Percentiles rank a stretch among this genome's conserved stretches.
Evolutionary conservation across 2,113 vertebrate genomes (phyloP).

Genomic region (Vireo altiloquus): DNA sequence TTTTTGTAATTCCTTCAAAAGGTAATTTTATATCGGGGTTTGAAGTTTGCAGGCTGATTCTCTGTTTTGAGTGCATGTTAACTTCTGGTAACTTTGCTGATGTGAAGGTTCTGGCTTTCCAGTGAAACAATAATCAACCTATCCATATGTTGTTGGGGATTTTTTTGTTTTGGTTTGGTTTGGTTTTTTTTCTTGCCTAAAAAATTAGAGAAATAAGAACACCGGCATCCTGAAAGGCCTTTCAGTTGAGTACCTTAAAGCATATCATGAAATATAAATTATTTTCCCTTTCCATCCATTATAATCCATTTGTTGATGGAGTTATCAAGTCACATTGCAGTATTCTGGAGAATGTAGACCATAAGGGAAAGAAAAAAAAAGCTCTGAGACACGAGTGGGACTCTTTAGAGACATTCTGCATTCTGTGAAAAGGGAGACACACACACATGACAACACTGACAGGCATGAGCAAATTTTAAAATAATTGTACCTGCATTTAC

Average conservation of each 20-base stretch:
- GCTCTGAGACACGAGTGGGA: fast-evolving
- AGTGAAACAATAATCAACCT: not conserved
- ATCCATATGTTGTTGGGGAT: not conserved
- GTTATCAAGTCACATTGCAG: not conserved
- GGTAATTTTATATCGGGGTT: not conserved
- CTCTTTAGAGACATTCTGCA: not conserved
- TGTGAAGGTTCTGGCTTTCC: not conserved
- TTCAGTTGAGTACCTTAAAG: not conserved
- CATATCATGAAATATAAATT: not conserved
- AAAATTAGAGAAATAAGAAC: not conserved
- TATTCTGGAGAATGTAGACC: not conserved
- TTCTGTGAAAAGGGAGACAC: not conserved
- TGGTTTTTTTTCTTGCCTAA: not conserved
- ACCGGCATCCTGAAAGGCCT: not conserved
- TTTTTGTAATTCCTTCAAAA: not conserved
- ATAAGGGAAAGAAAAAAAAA: not conserved
- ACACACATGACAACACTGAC: not conserved
- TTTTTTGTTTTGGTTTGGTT: not conserved
- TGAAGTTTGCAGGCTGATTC: not conserved
- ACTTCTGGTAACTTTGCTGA: not conserved
- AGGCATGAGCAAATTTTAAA: not conserved
- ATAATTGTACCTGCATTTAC: not conserved
- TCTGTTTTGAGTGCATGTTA: not conserved
- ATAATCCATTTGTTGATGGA: not conserved
- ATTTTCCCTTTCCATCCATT: not conserved